Conservation (phyloP, 2,888 invertebrate species). For the Itoplectis maculator region DNA sequence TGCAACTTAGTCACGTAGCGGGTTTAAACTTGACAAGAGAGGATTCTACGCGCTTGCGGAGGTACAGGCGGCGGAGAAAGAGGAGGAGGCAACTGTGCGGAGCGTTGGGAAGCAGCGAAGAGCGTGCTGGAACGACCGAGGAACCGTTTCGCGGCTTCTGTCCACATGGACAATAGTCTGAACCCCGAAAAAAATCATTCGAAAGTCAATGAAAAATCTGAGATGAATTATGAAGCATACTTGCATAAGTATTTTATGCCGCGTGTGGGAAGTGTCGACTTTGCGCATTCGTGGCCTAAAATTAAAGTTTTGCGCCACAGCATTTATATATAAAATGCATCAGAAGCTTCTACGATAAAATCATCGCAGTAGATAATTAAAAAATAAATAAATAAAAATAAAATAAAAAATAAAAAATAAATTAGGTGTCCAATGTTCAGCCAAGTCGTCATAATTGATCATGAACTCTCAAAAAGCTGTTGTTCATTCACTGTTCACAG, state of each 20-base stretch:
- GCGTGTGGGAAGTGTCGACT: too few species aligned
- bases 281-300: too few species aligned
- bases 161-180: conserved; percentile 31
- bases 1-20: conserved; percentile 84
- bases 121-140: conserved; percentile 32
- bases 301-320: too few species aligned
- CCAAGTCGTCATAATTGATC: too few species aligned
- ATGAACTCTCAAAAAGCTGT: too few species aligned
- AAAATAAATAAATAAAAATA: not conserved
- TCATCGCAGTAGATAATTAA: not conserved
- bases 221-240: too few species aligned
- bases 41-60: conserved; percentile 73
- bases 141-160: conserved; percentile 42
- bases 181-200: not conserved
- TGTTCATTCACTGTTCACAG: too few species aligned
- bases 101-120: conserved; percentile 28
- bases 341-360: too few species aligned
- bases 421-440: too few species aligned
- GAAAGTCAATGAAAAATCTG: not conserved
- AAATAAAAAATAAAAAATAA: too few species aligned
- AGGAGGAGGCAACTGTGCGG: conserved; percentile 26
- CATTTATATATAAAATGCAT: too few species aligned
- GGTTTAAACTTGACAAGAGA: conserved; percentile 84
- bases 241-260: too few species aligned
- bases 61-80: conserved; percentile 19